Conservation (phyloP, 2,113 vertebrate genomes). For the Labeo catla region DNA sequence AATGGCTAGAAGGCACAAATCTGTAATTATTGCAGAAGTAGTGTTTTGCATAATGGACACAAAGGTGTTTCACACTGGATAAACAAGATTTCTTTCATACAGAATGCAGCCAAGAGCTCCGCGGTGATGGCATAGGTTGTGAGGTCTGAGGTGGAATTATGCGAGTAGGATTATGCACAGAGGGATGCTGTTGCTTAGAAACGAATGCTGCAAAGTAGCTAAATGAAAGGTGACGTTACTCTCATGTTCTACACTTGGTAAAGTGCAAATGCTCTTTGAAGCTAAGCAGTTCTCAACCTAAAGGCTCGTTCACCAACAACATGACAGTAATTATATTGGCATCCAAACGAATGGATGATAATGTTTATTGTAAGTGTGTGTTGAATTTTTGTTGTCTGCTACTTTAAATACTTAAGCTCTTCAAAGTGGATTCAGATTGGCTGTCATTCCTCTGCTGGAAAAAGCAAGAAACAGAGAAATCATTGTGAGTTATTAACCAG, state of each 20-base stretch:
- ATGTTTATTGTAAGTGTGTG: background rate
- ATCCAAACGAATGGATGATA: background rate
- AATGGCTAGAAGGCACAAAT: background rate
- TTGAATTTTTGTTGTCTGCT: background rate
- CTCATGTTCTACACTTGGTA: conserved; percentile 29
- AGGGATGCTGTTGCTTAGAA: conserved; percentile 49
- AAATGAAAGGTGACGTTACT: conserved; percentile 40
- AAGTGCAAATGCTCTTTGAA: background rate
- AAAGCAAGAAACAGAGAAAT: background rate
- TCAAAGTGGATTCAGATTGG: background rate
- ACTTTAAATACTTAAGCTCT: background rate
- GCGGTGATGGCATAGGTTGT: background rate
- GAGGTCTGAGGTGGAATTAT: conserved; percentile 35
- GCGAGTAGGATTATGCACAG: conserved; percentile 26
- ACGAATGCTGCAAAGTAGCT: conserved; percentile 38
- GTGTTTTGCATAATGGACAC: background rate
- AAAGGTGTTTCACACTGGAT: background rate
- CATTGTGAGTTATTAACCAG: background rate
- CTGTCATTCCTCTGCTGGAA: too few relatives aligned
- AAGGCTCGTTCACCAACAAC: background rate
- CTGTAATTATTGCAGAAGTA: background rate
- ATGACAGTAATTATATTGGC: background rate
- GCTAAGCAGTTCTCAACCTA: background rate
- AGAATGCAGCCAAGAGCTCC: background rate
- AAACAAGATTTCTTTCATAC: background rate